phyloP scores from a whole-genome alignment of 2,888 invertebrate genomes.

The Cremastinae sp. region DNA sequence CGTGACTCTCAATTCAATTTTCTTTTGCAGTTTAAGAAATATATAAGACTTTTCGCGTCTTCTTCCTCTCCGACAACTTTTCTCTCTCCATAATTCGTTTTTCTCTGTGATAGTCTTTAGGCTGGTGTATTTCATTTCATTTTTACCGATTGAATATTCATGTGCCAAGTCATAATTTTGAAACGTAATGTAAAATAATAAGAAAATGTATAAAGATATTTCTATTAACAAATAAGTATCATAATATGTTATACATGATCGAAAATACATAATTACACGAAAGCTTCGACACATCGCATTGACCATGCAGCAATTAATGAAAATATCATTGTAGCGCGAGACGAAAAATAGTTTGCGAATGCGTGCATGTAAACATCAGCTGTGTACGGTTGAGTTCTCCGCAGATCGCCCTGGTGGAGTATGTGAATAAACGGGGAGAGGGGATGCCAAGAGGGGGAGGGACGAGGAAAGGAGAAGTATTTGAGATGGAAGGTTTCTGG shows the following conservation, averaged over 20 bases:
- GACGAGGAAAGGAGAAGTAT: constrained; percentile 51
- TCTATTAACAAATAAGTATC: too few relatives aligned
- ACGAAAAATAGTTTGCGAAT: too few relatives aligned
- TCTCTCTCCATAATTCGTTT: constrained; percentile 21
- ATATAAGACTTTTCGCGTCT: constrained; percentile 34
- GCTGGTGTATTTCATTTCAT: background rate
- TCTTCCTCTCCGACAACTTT: constrained; percentile 17
- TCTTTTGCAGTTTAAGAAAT: constrained; percentile 38
- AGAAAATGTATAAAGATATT: too few relatives aligned
- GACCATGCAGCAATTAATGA: too few relatives aligned
- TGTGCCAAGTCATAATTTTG: too few relatives aligned
- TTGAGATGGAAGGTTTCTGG: constrained; percentile 43
- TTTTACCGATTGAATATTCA: too few relatives aligned
- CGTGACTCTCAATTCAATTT: constrained; percentile 75
- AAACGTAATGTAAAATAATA: too few relatives aligned
- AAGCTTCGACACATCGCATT: too few relatives aligned
- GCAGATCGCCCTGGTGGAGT: constrained; percentile 17
- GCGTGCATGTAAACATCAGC: constrained; percentile 73
- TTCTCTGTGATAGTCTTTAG: constrained; percentile 18
- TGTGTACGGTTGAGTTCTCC: constrained; percentile 69
- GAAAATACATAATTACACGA: too few relatives aligned
- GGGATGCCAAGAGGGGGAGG: constrained; percentile 37
- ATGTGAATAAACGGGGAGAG: constrained; percentile 63
- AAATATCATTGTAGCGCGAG: too few relatives aligned
- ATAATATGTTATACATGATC: too few relatives aligned